Percentiles rank a stretch among this genome's conserved stretches.
Evolutionary conservation across 1,140 invertebrate species (phyloP).

Genomic region (Delia radicum): DNA sequence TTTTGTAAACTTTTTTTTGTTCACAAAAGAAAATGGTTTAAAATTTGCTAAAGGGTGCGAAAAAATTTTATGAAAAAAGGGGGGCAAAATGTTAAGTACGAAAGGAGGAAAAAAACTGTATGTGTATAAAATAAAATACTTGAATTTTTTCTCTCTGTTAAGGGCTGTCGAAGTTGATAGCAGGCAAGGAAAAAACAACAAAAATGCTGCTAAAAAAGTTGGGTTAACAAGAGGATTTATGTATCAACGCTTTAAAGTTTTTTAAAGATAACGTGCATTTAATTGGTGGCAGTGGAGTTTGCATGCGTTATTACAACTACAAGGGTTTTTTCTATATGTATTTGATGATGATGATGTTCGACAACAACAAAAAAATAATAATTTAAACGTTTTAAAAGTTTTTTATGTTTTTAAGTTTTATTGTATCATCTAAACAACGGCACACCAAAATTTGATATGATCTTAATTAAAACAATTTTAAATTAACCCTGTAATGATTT

Average conservation of each 20-base stretch:
- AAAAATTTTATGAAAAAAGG: neutral
- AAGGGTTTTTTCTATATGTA: neutral
- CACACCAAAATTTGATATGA: too few species aligned
- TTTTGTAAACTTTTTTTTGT: too few species aligned
- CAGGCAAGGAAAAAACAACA: too few species aligned
- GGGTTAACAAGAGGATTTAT: constrained; percentile 47
- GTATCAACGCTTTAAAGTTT: constrained; percentile 57
- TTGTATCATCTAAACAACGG: neutral
- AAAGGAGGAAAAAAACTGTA: neutral
- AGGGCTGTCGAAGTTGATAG: too few species aligned
- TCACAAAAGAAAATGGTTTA: neutral
- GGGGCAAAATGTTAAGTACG: neutral
- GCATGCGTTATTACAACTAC: neutral
- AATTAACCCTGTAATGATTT: too few species aligned
- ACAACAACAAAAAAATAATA: neutral
- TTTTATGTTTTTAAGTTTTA: neutral
- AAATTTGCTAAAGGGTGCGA: neutral
- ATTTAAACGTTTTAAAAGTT: neutral
- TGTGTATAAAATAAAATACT: neutral
- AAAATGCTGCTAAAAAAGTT: constrained; percentile 12
- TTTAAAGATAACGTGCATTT: constrained; percentile 53
- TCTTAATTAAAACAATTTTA: too few species aligned
- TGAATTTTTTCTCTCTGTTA: neutral
- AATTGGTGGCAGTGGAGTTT: constrained; percentile 41
- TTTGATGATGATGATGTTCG: neutral